A percentile compares a stretch with the other conserved stretches of the same genome.
phyloP scores from a whole-genome alignment of 2,113 vertebrate genomes.

The Zosterops lateralis region DNA sequence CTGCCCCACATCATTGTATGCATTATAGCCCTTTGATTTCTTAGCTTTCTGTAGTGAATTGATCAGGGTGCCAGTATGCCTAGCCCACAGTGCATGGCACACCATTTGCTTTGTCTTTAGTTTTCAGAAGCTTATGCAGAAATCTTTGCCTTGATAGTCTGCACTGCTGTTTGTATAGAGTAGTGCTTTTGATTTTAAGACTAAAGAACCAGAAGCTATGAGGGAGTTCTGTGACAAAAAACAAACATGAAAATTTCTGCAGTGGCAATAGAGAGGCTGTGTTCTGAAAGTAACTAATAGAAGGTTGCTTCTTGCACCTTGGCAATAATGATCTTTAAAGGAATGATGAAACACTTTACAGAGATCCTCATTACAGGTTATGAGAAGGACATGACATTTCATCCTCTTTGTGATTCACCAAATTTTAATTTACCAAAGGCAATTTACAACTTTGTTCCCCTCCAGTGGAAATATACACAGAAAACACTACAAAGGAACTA shows the following conservation, averaged over 20 bases:
- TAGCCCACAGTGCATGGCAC: not conserved
- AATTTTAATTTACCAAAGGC: not conserved
- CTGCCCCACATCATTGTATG: not conserved
- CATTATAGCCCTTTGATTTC: not conserved
- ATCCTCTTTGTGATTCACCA: not conserved
- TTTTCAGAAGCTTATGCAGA: not conserved
- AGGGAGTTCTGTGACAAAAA: not conserved
- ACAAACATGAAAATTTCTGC: not conserved
- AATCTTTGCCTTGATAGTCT: not conserved
- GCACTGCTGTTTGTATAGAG: not conserved
- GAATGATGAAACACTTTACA: not conserved
- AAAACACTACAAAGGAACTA: not conserved
- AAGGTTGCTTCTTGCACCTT: not conserved
- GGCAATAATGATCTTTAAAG: not conserved
- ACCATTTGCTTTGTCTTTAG: not conserved
- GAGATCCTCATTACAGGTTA: not conserved
- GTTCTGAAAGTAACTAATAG: not conserved
- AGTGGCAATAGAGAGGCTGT: not conserved
- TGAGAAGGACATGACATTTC: not conserved
- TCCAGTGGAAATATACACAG: not conserved
- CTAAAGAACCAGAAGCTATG: not conserved
- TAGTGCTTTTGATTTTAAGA: not conserved
- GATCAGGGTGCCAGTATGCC: not conserved
- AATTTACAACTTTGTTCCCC: not conserved
- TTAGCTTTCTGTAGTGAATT: not conserved